Evolutionary conservation across 2,888 invertebrate genomes (phyloP), one percentile per base, ranked within the genome.

Genomic region (Anoplius nigerrimus): DNA sequence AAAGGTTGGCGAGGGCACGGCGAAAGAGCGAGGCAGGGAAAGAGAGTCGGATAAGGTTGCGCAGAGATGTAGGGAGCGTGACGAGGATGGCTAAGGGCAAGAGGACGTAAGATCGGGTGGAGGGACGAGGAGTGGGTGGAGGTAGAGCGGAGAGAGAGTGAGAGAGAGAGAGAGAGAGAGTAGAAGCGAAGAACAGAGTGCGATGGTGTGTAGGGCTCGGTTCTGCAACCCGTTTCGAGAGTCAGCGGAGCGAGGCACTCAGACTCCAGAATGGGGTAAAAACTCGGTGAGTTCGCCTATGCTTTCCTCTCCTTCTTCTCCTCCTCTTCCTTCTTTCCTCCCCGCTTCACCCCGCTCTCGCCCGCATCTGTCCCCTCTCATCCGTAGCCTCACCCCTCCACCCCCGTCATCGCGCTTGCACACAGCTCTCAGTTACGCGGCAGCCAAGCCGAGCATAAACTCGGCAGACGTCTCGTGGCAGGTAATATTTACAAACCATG

Each of bases 161-260:
- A 58, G 59, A 43, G 58, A 62, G 42, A n/a, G 52, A 64, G 68
- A 65, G 46, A 68, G 55, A 73, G 68, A 71, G 64, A 66, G 67
- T 43, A 60, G 34, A 34, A 54, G 42, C 65, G 53, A 65, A 62
- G 62, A 46, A 66, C 62, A 65, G 65, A 66, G 71, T 60, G 76
- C 67, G 76, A 71, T 69, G 69, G 76, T 74, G 73, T 71, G 78
- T 69, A 70, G 72, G 79, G 62, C 71, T 69, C 62, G 66, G 74
- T 76, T 82, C 80, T 76, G 75, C 82, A 82, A 83, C 84, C 85
- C 82, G 84, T 86, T 86, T 86, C 84, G 79, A 86, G 85, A 86
- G 82, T 82, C 87, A 86, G 83, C 86, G 76, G 79, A 85, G 86
- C 87, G 85, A 82, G 80, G 84, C 85, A 86, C 86, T 86, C 86